These are phyloP conservation scores for Miopithecus talapoin DNA, from an alignment of 2,797 vertebrate genomes.

Conservation along the genomic window DNA sequence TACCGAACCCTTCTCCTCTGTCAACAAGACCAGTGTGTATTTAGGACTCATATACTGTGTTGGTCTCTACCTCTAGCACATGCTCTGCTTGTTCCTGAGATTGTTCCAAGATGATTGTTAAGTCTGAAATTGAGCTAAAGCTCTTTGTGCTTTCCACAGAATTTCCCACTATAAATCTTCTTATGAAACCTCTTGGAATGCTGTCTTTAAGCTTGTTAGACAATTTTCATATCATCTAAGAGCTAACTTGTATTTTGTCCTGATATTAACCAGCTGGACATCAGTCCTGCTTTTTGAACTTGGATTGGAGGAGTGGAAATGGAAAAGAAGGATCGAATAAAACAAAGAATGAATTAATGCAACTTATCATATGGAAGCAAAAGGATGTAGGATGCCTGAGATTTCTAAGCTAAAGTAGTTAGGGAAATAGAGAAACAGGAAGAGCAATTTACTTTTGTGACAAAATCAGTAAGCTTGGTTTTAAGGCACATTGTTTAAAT, in stretches of 20 bases:
- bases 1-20: not conserved
- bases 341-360: constrained; percentile 5
- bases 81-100: not conserved
- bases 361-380: not conserved
- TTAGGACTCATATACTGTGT: not conserved
- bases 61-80: not conserved
- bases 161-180: constrained; percentile 5
- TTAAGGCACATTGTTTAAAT: constrained; percentile 44
- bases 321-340: not conserved
- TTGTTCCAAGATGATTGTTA: not conserved
- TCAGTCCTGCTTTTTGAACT: not conserved
- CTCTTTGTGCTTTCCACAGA: not conserved
- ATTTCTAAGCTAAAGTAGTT: not conserved
- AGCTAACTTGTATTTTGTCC: not conserved
- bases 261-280: not conserved
- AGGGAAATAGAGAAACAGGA: not conserved
- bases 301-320: not conserved
- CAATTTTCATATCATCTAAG: not conserved
- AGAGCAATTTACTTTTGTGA: constrained; percentile 23
- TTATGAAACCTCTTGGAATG: constrained; percentile 18
- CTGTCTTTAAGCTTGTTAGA: not conserved
- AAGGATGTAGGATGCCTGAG: not conserved
- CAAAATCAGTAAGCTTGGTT: constrained; percentile 33
- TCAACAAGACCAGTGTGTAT: not conserved
- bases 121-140: constrained; percentile 3